Evolutionary conservation across 2,797 vertebrate species (phyloP).

Genomic region (Parauchenoglanis ngamensis): DNA sequence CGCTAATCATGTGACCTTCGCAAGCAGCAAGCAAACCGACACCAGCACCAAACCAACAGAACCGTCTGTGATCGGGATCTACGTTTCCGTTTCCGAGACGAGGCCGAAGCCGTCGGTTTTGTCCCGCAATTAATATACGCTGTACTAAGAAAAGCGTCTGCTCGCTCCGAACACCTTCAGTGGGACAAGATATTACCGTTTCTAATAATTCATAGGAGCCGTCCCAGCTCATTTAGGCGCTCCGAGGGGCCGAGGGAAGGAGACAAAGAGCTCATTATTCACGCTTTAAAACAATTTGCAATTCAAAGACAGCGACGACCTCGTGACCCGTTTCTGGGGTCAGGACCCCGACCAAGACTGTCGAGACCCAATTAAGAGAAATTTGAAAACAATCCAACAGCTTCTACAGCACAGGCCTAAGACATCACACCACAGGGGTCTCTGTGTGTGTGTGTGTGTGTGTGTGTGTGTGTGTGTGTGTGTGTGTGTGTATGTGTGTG

Average conservation of each 20-base stretch:
- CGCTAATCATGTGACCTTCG: not conserved
- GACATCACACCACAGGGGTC: constrained; percentile 27
- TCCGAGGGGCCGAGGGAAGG: constrained; percentile 88
- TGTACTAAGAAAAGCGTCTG: not conserved
- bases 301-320: constrained; percentile 87
- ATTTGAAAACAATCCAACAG: constrained; percentile 71
- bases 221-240: constrained; percentile 90
- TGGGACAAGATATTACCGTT: constrained; percentile 78
- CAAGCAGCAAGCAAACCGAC: not conserved
- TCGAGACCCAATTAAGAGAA: constrained; percentile 80
- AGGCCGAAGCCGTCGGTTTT: not conserved
- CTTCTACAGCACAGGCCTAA: constrained; percentile 12
- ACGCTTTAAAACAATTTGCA: constrained; percentile 89
- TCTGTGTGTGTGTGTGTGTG: not conserved
- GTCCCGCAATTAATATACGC: not conserved
- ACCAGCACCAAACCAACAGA: not conserved
- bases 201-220: constrained; percentile 88
- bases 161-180: constrained; percentile 31
- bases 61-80: not conserved
- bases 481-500: not conserved
- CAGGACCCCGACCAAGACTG: constrained; percentile 73
- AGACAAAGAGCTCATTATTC: constrained; percentile 95
- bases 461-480: not conserved
- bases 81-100: not conserved
- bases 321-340: constrained; percentile 73